phyloP scores from a whole-genome alignment of 2,797 vertebrate species.

The Anabacerthia variegaticeps region DNA sequence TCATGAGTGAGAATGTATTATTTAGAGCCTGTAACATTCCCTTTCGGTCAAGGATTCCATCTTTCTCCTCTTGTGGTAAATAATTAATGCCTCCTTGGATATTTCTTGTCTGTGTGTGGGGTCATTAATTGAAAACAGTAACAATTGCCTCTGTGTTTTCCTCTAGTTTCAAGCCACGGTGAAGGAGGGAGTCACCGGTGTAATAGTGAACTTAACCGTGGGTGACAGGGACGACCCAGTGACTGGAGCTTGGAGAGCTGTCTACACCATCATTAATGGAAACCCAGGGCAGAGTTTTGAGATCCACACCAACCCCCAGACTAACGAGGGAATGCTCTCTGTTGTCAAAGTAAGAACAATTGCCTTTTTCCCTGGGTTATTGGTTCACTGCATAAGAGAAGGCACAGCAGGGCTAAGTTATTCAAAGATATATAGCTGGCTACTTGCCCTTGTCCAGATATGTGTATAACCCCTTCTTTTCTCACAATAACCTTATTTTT shows the following conservation, averaged over 20 bases:
- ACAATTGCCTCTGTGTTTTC: not conserved
- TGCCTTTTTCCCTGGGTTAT: not conserved
- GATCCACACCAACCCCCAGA: conserved; percentile 93
- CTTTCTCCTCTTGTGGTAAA: conserved; percentile 28
- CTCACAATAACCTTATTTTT: not conserved
- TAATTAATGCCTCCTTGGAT: conserved; percentile 16
- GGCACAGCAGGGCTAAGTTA: not conserved
- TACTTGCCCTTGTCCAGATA: not conserved
- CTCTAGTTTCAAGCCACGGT: conserved; percentile 90
- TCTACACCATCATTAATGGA: conserved; percentile 93
- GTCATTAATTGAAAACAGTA: not conserved
- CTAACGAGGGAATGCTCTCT: conserved; percentile 95
- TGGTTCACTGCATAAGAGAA: not conserved
- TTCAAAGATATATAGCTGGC: not conserved
- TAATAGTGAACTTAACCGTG: conserved; percentile 93
- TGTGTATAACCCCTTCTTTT: not conserved
- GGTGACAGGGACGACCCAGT: conserved; percentile 91
- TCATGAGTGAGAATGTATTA: conserved; percentile 35
- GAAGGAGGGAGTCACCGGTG: conserved; percentile 89
- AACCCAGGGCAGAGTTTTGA: conserved; percentile 91
- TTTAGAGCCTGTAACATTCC: not conserved
- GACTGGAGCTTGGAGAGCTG: conserved; percentile 90
- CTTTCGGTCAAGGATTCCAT: not conserved
- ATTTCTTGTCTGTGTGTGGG: not conserved
- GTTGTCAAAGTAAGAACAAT: conserved; percentile 87